A percentile compares a stretch with the other conserved stretches of the same genome.
Evolutionary conservation across 2,888 invertebrate genomes (phyloP).

Genomic region (Autographa pulchrina): DNA sequence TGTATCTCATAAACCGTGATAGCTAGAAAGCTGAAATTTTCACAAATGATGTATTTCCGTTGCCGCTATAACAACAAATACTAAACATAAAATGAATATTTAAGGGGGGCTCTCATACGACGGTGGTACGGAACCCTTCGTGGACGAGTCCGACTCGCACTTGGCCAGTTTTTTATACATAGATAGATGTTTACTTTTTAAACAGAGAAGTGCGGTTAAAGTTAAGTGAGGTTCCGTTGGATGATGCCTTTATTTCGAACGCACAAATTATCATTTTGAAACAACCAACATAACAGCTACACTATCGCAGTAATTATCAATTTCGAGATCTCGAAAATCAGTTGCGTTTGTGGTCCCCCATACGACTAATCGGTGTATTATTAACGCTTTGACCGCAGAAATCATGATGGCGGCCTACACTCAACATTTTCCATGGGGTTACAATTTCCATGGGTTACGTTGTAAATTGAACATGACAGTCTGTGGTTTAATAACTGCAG

Average conservation of each 20-base stretch:
- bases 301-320: constrained; percentile 22
- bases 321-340: constrained; percentile 19
- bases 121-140: too few relatives aligned
- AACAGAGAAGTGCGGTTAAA: too few relatives aligned
- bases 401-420: constrained; percentile 51
- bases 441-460: constrained; percentile 65
- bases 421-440: constrained; percentile 63
- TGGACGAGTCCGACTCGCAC: too few relatives aligned
- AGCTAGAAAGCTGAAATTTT: too few relatives aligned
- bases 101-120: too few relatives aligned
- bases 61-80: too few relatives aligned
- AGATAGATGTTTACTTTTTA: too few relatives aligned
- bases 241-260: not conserved
- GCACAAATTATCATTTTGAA: not conserved
- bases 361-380: constrained; percentile 48
- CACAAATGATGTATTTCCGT: too few relatives aligned
- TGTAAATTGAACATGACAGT: constrained; percentile 77
- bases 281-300: not conserved
- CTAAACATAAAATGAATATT: too few relatives aligned
- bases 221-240: not conserved
- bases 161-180: too few relatives aligned
- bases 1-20: too few relatives aligned
- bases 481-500: constrained; percentile 81
- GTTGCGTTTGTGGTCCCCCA: constrained; percentile 6
- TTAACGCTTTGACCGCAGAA: constrained; percentile 51